These are phyloP conservation scores for Chrysemys picta DNA, from an alignment of 2,113 vertebrate genomes.

Conservation along the genomic window DNA sequence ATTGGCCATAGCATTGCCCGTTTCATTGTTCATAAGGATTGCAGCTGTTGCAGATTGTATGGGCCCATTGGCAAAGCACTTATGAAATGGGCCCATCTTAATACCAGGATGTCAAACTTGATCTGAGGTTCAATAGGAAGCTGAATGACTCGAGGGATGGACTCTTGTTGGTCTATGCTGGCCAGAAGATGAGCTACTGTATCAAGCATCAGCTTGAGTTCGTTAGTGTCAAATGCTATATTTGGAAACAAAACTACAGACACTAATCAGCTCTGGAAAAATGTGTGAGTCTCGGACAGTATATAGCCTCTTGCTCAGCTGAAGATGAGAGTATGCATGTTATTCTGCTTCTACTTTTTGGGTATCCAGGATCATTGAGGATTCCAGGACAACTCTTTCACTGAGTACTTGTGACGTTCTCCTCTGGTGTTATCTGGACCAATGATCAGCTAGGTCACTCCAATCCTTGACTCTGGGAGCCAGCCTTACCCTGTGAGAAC, in stretches of 20 bases:
- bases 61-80: background rate
- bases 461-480: no score
- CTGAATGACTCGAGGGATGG: background rate
- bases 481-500: no score
- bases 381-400: background rate
- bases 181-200: constrained; percentile 1
- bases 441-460: no score
- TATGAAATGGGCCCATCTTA: background rate
- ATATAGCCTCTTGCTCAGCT: background rate
- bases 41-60: background rate
- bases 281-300: background rate
- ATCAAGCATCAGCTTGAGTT: constrained; percentile 39
- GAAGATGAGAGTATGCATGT: background rate
- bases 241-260: no score
- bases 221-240: background rate
- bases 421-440: no score
- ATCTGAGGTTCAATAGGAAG: background rate
- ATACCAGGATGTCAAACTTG: background rate
- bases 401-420: background rate
- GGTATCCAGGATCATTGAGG: background rate
- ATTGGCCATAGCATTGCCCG: background rate
- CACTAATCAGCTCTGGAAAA: background rate
- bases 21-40: background rate
- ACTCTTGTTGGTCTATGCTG: background rate
- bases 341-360: background rate